These are phyloP conservation scores for Aporophyla lueneburgensis DNA, from an alignment of 2,888 invertebrate genomes.

Conservation along the genomic window DNA sequence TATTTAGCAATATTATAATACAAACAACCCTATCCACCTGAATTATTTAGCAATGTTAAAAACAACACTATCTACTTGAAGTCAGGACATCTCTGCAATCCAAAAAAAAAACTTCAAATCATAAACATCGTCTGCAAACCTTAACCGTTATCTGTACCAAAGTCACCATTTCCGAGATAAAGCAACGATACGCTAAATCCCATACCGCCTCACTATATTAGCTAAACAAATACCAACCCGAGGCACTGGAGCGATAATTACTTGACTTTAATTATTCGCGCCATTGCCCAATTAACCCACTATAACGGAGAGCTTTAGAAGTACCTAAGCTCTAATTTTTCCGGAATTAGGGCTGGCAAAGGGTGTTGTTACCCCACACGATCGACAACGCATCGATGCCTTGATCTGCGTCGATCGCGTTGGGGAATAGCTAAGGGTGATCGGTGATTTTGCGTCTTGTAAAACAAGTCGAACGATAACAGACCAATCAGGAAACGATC, in stretches of 20 bases:
- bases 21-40: not conserved
- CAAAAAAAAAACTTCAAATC: not conserved
- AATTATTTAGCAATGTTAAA: not conserved
- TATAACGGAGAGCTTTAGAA: conserved; percentile 35
- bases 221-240: conserved; percentile 24
- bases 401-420: not conserved
- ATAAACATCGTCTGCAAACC: not conserved
- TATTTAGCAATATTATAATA: not conserved
- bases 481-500: not conserved
- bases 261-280: conserved; percentile 55
- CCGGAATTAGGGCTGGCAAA: conserved; percentile 30
- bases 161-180: conserved; percentile 3
- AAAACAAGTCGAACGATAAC: not conserved
- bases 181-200: conserved; percentile 20
- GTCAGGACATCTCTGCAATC: too few relatives aligned
- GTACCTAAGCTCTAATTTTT: conserved; percentile 21
- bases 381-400: not conserved
- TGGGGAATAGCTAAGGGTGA: not conserved
- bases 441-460: not conserved
- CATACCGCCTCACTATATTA: conserved; percentile 15
- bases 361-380: not conserved
- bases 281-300: conserved; percentile 59
- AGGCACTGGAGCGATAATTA: conserved; percentile 38
- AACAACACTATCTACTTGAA: not conserved
- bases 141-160: not conserved